Evolutionary conservation across 1,140 invertebrate species (phyloP).

Genomic region (Penaeus chinensis): DNA sequence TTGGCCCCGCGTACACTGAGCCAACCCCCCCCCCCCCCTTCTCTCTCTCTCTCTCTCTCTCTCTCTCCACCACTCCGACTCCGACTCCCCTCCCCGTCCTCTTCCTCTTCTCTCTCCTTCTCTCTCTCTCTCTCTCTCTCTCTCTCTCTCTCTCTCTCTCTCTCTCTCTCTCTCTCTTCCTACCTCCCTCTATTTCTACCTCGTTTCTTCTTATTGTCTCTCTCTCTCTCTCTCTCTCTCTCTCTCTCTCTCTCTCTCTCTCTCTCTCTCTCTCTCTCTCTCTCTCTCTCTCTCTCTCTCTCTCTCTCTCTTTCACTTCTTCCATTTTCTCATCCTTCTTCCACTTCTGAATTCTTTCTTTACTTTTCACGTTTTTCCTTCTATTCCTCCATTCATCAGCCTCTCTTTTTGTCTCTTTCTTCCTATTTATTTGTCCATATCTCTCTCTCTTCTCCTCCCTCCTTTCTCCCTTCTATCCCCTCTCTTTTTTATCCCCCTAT

Average conservation of each 20-base stretch:
- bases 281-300: no score
- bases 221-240: no score
- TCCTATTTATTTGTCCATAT: neutral
- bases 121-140: no score
- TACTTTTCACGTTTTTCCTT: neutral
- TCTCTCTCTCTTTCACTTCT: neutral
- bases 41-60: neutral
- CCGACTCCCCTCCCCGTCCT: neutral
- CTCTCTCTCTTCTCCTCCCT: neutral
- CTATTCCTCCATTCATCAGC: neutral
- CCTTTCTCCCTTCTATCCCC: no score
- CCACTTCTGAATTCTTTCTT: neutral
- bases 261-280: no score
- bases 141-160: no score
- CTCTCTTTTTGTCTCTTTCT: neutral
- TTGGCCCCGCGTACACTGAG: conserved; percentile 37
- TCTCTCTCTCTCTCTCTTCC: no score
- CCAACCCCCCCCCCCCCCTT: neutral
- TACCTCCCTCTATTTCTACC: no score
- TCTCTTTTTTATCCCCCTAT: no score
- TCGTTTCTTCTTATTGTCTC: no score
- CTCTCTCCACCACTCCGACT: neutral
- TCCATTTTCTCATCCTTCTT: neutral
- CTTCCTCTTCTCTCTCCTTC: no score
- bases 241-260: no score